Conservation (phyloP, 2,797 vertebrate genomes). For the Brachyrhaphis roseni region DNA sequence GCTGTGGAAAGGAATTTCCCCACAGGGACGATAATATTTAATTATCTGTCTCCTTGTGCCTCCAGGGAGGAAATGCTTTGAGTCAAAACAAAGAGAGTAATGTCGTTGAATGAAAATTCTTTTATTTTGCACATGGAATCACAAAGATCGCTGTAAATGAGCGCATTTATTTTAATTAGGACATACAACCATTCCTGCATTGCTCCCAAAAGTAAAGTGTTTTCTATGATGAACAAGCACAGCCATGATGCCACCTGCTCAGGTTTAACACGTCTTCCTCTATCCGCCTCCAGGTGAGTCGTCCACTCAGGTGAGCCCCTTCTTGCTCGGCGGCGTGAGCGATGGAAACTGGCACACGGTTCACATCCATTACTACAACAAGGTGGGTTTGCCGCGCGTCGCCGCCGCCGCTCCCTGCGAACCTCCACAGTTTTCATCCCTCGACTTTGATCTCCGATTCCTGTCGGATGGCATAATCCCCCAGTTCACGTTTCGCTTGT, state of each 20-base stretch:
- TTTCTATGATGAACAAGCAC: background rate
- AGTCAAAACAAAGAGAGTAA: slow-evolving; percentile 1
- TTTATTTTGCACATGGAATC: background rate
- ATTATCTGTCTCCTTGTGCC: slow-evolving; percentile 2
- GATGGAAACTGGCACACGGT: slow-evolving; percentile 97
- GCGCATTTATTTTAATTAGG: background rate
- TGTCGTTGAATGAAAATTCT: background rate
- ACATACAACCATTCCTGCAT: no score
- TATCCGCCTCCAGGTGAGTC: slow-evolving; percentile 85
- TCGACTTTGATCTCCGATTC: slow-evolving; percentile 6
- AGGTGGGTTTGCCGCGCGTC: slow-evolving; percentile 78
- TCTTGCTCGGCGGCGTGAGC: slow-evolving; percentile 91
- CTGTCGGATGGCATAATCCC: slow-evolving; percentile 7
- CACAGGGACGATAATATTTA: background rate
- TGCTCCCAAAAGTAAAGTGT: background rate
- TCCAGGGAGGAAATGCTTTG: slow-evolving; percentile 5
- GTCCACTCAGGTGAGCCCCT: slow-evolving; percentile 93
- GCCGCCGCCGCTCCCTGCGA: background rate
- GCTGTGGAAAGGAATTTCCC: slow-evolving; percentile 5
- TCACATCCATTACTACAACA: slow-evolving; percentile 96
- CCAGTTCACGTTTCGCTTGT: background rate
- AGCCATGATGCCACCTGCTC: background rate
- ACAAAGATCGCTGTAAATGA: background rate
- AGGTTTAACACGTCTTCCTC: background rate
- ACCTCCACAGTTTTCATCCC: background rate